Base-by-base conservation (phyloP, 2,888 invertebrate species). In the Acheta domesticus region DNA sequence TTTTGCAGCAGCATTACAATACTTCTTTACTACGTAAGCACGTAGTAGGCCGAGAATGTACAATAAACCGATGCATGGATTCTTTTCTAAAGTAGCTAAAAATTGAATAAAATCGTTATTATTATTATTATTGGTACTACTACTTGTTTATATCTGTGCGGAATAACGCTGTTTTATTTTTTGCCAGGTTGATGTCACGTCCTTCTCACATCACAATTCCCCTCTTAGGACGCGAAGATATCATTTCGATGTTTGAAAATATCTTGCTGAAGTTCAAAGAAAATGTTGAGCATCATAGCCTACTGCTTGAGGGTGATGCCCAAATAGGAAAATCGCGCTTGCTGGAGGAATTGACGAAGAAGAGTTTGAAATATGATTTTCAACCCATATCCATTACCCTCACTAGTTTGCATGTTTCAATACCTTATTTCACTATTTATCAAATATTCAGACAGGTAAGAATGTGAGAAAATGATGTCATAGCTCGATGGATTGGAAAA, bases 241-340 rank as follows among this genome's bases (percentile, higher is more conserved):
- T 48, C 19, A 21, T 76, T 36, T 19, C 19, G n/a, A 36, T 36
- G 21, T 76, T 76, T 11, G 48, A 36, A 76, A 19, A 21, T n/a
- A 76, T 76, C 36, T 3, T 76, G 48, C 19, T 36, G 14, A 76
- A 36, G 8, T 36, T 76, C 14, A 21, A 11, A 76, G 48, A 76
- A 48, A 19, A 48, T 12, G 76, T 48, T 84, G 85, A 86, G 82
- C 89, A 88, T 82, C 87, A 88, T 83, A 92, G 91, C 5, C 85
- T 92, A 48, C 85, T 91, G 79, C 86, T 91, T 50, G 87, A 90
- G 82, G 91, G 91, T 48, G 87, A 88, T 80, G 85, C 87, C 16
- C 88, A 90, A 48, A 87, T 90, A 19, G 92, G 92, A 2, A 92
- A 92, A 84, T 89, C 89, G 36, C 87, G 90, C 82, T 83, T 91